Evolutionary conservation across 2,888 invertebrate species (phyloP), one percentile per base, ranked within the genome.

Genomic region (Metellina segmentata): DNA sequence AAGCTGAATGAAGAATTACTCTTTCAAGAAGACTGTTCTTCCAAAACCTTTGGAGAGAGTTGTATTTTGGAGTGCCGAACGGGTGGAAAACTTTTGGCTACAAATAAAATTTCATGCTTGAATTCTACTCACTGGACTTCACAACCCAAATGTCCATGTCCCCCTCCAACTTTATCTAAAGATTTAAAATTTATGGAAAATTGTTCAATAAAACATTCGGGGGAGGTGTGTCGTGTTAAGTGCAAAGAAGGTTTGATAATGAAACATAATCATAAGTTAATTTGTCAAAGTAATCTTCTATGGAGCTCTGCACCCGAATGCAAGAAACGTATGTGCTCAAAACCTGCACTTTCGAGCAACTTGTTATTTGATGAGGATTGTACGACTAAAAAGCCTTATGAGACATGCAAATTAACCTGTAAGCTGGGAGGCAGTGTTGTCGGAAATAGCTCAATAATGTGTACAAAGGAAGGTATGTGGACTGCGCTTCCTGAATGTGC

Each of bases 401-500:
- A 75, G 16, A 5, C 19, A 2, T 88, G 81, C 19, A 9, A 7
- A 13, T n/a, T 88, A 20, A 13, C 61, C 20, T 77, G 81, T 72
- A 75, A 9, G n/a, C 61, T 74, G 34, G 81, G 81, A 16, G 88
- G 88, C 0, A 16, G 11, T 11, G 7, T 88, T 6, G 19, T 49
- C 7, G 81, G 81, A 13, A 61, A 69, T 49, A n/a, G 5, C 9
- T 19, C 16, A 19, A 69, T 88, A 8, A 81, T 8, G 16, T 88
- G 88, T 16, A 51, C 75, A 13, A 69, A 88, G n/a, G 19, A 13
- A 0, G 13, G 19, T 48, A 13, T 4, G 16, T 81, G 88, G 88
- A 20, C 53, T 49, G 11, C 49, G 5, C 49, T 75, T 71, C 81
- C 85, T 9, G 74, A 86, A 16, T 90, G 90, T 19, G 13, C 85